Percentiles rank a stretch among this genome's conserved stretches.
Conservation (phyloP, 2,888 invertebrate species). For the Drosophila flavopinicola region DNA sequence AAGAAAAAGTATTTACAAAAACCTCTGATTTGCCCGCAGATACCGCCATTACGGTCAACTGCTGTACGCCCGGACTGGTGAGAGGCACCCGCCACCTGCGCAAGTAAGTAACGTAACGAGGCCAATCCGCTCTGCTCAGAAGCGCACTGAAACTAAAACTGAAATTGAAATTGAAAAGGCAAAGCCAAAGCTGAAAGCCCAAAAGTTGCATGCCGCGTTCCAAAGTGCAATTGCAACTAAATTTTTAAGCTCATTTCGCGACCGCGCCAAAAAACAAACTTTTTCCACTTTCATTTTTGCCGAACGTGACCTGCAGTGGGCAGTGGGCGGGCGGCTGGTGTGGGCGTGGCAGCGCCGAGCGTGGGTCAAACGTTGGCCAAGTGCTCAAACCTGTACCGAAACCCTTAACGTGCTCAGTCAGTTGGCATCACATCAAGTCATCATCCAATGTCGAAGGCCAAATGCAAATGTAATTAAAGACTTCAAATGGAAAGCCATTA, state of each 20-base stretch:
- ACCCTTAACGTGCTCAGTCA: constrained; percentile 19
- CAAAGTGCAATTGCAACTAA: constrained; percentile 50
- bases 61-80: constrained; percentile 89
- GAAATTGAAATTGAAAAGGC: constrained; percentile 44
- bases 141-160: constrained; percentile 10
- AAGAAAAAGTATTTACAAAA: too few relatives aligned
- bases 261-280: constrained; percentile 40
- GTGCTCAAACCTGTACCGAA: background rate
- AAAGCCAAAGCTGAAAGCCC: constrained; percentile 22
- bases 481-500: constrained; percentile 31
- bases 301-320: constrained; percentile 24
- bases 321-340: background rate
- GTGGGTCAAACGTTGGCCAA: constrained; percentile 31
- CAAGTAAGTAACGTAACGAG: constrained; percentile 84
- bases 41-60: constrained; percentile 88
- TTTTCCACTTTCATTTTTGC: constrained; percentile 70
- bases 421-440: constrained; percentile 54
- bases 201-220: constrained; percentile 42
- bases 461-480: constrained; percentile 58
- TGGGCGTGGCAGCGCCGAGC: constrained; percentile 10
- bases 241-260: constrained; percentile 76
- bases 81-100: constrained; percentile 87
- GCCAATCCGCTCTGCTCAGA: background rate
- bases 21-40: constrained; percentile 83
- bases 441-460: constrained; percentile 38